These are phyloP conservation scores for Dicycla oo DNA, from an alignment of 2,888 invertebrate genomes.

Conservation along the genomic window DNA sequence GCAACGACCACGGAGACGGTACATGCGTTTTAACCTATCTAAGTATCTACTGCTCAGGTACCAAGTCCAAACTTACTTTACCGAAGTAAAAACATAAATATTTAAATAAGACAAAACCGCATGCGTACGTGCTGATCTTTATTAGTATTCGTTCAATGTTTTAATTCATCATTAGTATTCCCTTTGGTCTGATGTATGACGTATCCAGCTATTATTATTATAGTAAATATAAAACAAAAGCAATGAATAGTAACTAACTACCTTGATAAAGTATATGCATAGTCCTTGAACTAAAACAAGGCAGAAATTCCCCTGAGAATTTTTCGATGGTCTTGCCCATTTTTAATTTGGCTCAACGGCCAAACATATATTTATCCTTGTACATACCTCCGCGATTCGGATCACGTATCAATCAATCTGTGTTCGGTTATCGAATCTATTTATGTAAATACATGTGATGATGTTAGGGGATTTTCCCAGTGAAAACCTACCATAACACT, in stretches of 20 bases:
- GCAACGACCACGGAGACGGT: no score
- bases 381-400: background rate
- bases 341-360: background rate
- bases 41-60: background rate
- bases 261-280: background rate
- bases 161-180: conserved; percentile 2
- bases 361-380: background rate
- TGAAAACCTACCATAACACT: background rate
- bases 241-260: background rate
- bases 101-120: conserved; percentile 3
- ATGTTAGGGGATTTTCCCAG: conserved; percentile 4
- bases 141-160: conserved; percentile 7
- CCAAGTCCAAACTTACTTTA: background rate
- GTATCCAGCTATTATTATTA: background rate
- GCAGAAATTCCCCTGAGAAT: background rate
- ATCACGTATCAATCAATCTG: conserved; percentile 2
- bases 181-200: background rate
- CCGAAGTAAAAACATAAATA: background rate
- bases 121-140: conserved; percentile 12
- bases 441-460: background rate
- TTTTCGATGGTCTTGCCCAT: background rate
- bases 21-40: no score
- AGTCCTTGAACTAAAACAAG: background rate
- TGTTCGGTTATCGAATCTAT: background rate
- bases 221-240: background rate